Conservation (phyloP, 2,797 vertebrate species). For the Gadopsis bispinosus region DNA sequence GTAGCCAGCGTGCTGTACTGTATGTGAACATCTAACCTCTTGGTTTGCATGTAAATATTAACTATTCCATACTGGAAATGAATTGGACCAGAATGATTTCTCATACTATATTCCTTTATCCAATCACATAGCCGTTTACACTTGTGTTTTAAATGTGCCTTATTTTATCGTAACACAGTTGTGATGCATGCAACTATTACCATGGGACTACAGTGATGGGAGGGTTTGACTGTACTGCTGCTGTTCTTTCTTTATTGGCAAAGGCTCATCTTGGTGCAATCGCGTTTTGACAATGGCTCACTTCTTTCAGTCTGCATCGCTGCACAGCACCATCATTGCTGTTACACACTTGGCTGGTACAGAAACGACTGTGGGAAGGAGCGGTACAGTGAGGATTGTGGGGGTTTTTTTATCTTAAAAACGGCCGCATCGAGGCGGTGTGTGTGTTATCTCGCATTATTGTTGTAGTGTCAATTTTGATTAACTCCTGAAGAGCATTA, state of each 20-base stretch:
- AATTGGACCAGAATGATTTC: constrained; percentile 11
- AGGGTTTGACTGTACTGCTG: background rate
- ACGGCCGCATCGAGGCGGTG: background rate
- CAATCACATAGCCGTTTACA: constrained; percentile 45
- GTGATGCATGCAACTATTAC: constrained; percentile 28
- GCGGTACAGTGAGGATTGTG: constrained; percentile 5
- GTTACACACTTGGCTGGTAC: constrained; percentile 20
- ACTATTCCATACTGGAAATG: constrained; percentile 59
- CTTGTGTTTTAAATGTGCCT: constrained; percentile 54
- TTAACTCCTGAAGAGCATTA: constrained; percentile 4
- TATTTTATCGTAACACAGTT: constrained; percentile 48
- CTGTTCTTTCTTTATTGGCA: constrained; percentile 33
- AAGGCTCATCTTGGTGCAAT: constrained; percentile 57
- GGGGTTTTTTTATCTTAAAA: background rate
- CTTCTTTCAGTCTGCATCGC: constrained; percentile 48
- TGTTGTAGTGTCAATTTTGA: constrained; percentile 26
- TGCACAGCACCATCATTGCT: constrained; percentile 51
- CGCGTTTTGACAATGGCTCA: constrained; percentile 64
- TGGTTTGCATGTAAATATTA: constrained; percentile 30
- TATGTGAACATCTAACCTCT: constrained; percentile 28
- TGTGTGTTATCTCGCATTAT: constrained; percentile 3
- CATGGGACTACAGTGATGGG: background rate
- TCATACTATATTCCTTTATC: constrained; percentile 24
- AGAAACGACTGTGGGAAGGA: constrained; percentile 14
- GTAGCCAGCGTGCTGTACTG: background rate